Conservation (phyloP, 2,797 vertebrate species). For the Paedocypris micromegethes region DNA sequence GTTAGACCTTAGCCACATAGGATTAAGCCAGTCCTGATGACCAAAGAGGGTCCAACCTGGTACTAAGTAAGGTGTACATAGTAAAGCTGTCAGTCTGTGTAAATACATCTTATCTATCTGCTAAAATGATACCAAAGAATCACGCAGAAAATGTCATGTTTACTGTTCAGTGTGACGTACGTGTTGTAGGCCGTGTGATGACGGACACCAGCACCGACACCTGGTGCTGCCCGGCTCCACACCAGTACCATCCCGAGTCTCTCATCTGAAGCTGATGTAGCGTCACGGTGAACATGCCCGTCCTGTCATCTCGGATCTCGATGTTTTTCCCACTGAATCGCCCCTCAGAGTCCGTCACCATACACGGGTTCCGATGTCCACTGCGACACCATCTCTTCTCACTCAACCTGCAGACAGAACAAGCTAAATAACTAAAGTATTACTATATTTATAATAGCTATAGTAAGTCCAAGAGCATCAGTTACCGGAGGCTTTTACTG, state of each 20-base stretch:
- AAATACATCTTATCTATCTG: too few relatives aligned
- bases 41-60: too few relatives aligned
- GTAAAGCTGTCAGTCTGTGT: too few relatives aligned
- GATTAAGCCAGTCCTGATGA: too few relatives aligned
- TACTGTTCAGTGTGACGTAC: constrained; percentile 50
- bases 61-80: too few relatives aligned
- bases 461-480: too few relatives aligned
- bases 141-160: neutral
- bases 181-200: constrained; percentile 42
- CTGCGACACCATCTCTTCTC: constrained; percentile 71
- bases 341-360: constrained; percentile 50
- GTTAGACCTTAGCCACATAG: too few relatives aligned
- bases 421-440: constrained; percentile 13
- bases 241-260: constrained; percentile 68
- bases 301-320: constrained; percentile 63
- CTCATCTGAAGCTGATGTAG: constrained; percentile 56
- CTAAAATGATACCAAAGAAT: too few relatives aligned
- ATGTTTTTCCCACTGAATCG: constrained; percentile 54
- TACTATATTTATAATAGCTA: too few relatives aligned
- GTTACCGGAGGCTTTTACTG: constrained; percentile 52
- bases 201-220: constrained; percentile 54
- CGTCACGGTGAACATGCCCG: constrained; percentile 57
- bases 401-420: constrained; percentile 55
- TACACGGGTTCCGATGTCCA: constrained; percentile 61
- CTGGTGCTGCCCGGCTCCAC: constrained; percentile 54